A percentile compares a stretch with the other conserved stretches of the same genome.
These are phyloP conservation scores for Phortica variegata DNA, from an alignment of 1,140 invertebrate species.

Conservation along the genomic window DNA sequence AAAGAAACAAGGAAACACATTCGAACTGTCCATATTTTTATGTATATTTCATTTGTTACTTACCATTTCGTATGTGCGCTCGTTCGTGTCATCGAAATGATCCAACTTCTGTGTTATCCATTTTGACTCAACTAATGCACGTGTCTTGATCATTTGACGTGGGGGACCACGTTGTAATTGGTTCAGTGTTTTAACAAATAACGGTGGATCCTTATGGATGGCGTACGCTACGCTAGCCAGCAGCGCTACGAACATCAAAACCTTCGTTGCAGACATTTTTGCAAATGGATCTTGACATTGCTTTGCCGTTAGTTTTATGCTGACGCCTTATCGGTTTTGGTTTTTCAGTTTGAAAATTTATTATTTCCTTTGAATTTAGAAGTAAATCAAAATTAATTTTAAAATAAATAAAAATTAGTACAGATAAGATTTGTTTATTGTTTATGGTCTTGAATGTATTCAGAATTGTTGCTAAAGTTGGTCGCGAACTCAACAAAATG, in stretches of 20 bases:
- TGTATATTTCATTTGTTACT: too few species aligned
- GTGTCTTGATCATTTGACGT: background rate
- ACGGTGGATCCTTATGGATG: slow-evolving; percentile 23
- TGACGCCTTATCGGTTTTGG: slow-evolving; percentile 2
- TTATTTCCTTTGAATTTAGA: too few species aligned
- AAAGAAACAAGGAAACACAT: background rate
- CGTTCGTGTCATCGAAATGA: slow-evolving; percentile 70
- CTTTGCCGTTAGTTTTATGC: too few species aligned
- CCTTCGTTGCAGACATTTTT: slow-evolving; percentile 26
- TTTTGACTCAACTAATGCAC: slow-evolving; percentile 18
- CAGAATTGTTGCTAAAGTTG: too few species aligned
- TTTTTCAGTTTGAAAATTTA: too few species aligned
- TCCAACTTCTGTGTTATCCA: slow-evolving; percentile 61
- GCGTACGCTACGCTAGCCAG: slow-evolving; percentile 10
- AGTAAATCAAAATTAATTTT: too few species aligned
- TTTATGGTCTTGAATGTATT: too few species aligned
- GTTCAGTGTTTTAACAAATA: slow-evolving; percentile 32
- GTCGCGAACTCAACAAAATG: too few species aligned
- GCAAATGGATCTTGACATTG: slow-evolving; percentile 21
- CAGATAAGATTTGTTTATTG: too few species aligned
- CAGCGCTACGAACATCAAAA: slow-evolving; percentile 24
- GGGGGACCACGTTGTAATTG: slow-evolving; percentile 40
- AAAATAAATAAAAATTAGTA: too few species aligned
- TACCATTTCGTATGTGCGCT: slow-evolving; percentile 66
- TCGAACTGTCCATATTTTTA: background rate